phyloP scores from a whole-genome alignment of 2,888 invertebrate species.

The Pyrrhosoma nymphula region DNA sequence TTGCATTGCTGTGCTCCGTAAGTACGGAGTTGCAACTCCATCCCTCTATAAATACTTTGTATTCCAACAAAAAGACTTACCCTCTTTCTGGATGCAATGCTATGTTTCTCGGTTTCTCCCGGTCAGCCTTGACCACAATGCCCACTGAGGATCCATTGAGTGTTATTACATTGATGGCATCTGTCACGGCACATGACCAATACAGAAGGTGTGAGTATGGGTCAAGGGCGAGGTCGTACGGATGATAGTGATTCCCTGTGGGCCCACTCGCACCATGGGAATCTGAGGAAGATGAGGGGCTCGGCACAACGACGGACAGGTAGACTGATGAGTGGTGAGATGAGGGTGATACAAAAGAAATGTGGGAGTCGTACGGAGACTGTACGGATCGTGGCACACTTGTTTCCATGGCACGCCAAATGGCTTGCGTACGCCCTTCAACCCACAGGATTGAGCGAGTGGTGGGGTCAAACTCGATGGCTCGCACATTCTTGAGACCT shows the following conservation, averaged over 20 bases:
- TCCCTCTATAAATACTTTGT: too few species aligned
- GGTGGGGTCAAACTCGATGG: conserved; percentile 93
- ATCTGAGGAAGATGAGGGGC: conserved; percentile 31
- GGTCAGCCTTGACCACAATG: conserved; percentile 84
- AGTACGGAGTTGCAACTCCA: too few species aligned
- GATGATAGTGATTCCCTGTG: conserved; percentile 77
- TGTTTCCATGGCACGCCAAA: conserved; percentile 85
- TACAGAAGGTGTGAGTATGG: conserved; percentile 90
- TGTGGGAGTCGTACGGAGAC: conserved; percentile 64
- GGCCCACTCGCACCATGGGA: conserved; percentile 5
- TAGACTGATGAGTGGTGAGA: conserved; percentile 70
- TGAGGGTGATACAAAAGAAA: background rate
- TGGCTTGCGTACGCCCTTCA: conserved; percentile 88
- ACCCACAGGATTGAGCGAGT: conserved; percentile 87
- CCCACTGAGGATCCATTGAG: conserved; percentile 83
- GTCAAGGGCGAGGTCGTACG: conserved; percentile 93
- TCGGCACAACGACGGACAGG: conserved; percentile 79
- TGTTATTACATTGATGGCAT: conserved; percentile 93
- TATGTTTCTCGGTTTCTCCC: conserved; percentile 90
- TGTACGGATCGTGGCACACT: conserved; percentile 78
- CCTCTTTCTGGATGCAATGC: conserved; percentile 91
- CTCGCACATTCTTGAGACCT: conserved; percentile 88
- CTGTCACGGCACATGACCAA: conserved; percentile 91
- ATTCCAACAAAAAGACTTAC: conserved; percentile 75
- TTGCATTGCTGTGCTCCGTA: too few species aligned